Base-by-base conservation (phyloP, 2,888 invertebrate genomes). In the Erebia ligea region DNA sequence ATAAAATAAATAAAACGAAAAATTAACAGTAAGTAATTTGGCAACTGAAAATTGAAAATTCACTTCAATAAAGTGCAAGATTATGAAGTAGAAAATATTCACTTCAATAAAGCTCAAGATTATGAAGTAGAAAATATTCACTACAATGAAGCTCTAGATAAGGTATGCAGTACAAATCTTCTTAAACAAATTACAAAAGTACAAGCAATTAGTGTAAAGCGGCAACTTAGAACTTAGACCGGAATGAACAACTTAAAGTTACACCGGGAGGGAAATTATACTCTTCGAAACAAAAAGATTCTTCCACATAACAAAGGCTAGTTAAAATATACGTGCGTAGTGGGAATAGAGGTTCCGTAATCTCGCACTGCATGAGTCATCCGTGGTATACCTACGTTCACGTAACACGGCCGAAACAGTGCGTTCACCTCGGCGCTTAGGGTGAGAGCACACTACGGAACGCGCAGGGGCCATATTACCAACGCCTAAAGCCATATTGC, bases 381-480 rank as follows among this genome's bases (percentile, higher is more conserved):
- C 54, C 19, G 56, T 64, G 54, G n/a, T 54, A 68, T 66, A 58
- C 59, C 40, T 59, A 45, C 19, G 17, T 61, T 19, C 54, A 54
- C 61, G 61, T 61, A 61, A 42, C 61, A 2, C 34, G 64, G 63
- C 66, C 73, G 52, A 73, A 73, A 69, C 58, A 71, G 73, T 73
- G 67, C 73, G 52, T 73, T 73, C 73, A 73, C 73, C 73, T 71
- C 54, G 45, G 25, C 50, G 48, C 6, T n/a, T 50, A 17, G 10
- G 3, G 13, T 13, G 11, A 61, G n/a, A 42, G 61, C 57, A 58
- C 64, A 21, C 65, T 50, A 68, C 68, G 64, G 56, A 34, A 6
- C 34, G 34, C 6, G 6, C 34, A n/a, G 34, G 34, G 34, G 34
- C 34, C 34, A 34, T 34, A 34, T 19, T 54, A 10, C 54, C 19